Conservation (phyloP, 2,113 vertebrate species). For the Monopterus albus region DNA sequence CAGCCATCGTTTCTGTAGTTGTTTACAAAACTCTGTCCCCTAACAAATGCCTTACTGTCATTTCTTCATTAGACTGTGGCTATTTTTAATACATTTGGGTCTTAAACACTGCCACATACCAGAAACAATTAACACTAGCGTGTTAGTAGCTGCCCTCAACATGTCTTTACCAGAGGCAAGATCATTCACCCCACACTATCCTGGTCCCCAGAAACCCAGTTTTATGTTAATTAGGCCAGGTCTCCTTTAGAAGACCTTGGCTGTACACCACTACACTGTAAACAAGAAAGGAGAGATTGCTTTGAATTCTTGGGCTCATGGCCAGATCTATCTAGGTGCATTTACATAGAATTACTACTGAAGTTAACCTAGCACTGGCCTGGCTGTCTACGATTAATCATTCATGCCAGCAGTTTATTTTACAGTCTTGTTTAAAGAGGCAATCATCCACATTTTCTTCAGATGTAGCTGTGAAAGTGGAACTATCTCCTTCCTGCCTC, state of each 20-base stretch:
- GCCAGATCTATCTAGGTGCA: slow-evolving; percentile 72
- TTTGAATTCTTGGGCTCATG: slow-evolving; percentile 65
- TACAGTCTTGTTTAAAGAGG: slow-evolving; percentile 71
- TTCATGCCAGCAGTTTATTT: slow-evolving; percentile 77
- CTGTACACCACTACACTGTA: slow-evolving; percentile 85
- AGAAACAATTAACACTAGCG: slow-evolving; percentile 87
- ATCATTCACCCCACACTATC: slow-evolving; percentile 82
- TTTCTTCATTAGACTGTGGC: slow-evolving; percentile 74
- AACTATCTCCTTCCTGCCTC: slow-evolving; percentile 71
- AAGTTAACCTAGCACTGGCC: slow-evolving; percentile 73
- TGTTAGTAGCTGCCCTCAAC: slow-evolving; percentile 87
- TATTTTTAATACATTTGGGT: slow-evolving; percentile 79
- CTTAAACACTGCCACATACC: slow-evolving; percentile 86
- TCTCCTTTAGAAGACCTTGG: slow-evolving; percentile 94
- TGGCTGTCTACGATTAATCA: slow-evolving; percentile 74
- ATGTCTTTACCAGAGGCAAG: slow-evolving; percentile 92
- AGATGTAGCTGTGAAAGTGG: slow-evolving; percentile 60
- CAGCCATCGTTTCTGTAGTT: slow-evolving; percentile 49
- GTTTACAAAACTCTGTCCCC: slow-evolving; percentile 58
- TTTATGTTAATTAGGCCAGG: slow-evolving; percentile 92
- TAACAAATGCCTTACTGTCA: slow-evolving; percentile 68
- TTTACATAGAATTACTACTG: slow-evolving; percentile 84
- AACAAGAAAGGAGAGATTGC: slow-evolving; percentile 83
- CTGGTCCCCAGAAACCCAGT: slow-evolving; percentile 81
- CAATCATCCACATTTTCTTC: slow-evolving; percentile 65